These are phyloP conservation scores for Stichodactyla mertensii DNA, from an alignment of 64 coral and sea anemone species.

Conservation along the genomic window DNA sequence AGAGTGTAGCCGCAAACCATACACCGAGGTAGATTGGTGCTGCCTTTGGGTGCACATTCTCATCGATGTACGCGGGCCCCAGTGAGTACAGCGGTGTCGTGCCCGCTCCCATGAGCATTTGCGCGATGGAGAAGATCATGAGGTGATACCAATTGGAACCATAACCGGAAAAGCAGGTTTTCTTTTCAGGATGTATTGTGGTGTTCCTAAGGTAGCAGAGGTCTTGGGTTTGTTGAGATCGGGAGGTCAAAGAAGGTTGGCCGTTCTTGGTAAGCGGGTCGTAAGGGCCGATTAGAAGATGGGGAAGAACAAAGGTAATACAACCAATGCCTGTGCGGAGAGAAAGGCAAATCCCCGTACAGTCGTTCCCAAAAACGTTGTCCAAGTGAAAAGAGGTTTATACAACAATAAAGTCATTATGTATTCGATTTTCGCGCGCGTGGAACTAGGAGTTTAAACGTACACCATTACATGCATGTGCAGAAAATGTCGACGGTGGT, in stretches of 20 bases:
- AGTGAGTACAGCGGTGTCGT: constrained; percentile 70
- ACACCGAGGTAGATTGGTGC: constrained; percentile 56
- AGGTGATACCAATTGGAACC: constrained; percentile 49
- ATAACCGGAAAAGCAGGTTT: neutral
- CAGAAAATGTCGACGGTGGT: too few relatives aligned
- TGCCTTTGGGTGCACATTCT: constrained; percentile 75
- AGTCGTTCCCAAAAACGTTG: too few relatives aligned
- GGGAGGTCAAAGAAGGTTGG: too few relatives aligned
- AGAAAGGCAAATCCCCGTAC: neutral
- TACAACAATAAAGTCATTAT: too few relatives aligned
- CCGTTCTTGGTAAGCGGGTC: neutral
- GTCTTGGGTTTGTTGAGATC: neutral
- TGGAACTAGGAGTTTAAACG: too few relatives aligned
- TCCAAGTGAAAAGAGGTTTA: too few relatives aligned
- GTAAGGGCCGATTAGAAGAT: constrained; percentile 69
- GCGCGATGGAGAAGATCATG: constrained; percentile 53
- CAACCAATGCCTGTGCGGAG: constrained; percentile 51
- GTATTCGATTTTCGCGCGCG: too few relatives aligned
- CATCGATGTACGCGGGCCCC: constrained; percentile 78
- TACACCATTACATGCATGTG: too few relatives aligned
- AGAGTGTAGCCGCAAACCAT: constrained; percentile 37
- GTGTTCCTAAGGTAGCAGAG: neutral
- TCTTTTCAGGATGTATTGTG: neutral
- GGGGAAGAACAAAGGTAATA: constrained; percentile 73
- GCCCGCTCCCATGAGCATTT: constrained; percentile 75